Percentiles rank a stretch among this genome's conserved stretches.
These are phyloP conservation scores for Palythoa caribaeorum DNA, from an alignment of 92 coral and sea anemone species.

Conservation along the genomic window DNA sequence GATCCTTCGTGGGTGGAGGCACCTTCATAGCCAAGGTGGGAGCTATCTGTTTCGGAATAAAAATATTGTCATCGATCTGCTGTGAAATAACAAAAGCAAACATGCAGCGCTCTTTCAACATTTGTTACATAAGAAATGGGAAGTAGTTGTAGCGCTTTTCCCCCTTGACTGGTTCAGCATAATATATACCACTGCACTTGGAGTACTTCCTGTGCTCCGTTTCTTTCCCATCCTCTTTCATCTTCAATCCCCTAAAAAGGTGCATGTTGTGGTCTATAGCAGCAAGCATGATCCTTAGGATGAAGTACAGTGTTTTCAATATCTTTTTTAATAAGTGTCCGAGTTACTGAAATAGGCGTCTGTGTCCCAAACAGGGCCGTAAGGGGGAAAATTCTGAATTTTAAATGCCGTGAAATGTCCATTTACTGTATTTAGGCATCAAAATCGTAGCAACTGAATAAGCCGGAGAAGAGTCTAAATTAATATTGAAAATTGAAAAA, in stretches of 20 bases:
- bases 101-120: conserved; percentile 43
- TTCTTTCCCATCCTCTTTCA: conserved; percentile 35
- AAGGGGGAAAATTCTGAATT: too few relatives aligned
- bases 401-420: too few relatives aligned
- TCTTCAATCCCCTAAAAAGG: conserved; percentile 17
- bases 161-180: conserved; percentile 53
- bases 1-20: conserved; percentile 42
- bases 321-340: too few relatives aligned
- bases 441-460: too few relatives aligned
- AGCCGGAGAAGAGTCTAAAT: too few relatives aligned
- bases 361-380: too few relatives aligned
- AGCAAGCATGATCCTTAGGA: conserved; percentile 46
- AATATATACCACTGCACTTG: conserved; percentile 24
- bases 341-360: too few relatives aligned
- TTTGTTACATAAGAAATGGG: conserved; percentile 43
- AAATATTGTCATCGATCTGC: conserved; percentile 35
- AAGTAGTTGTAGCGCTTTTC: conserved; percentile 50
- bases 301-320: too few relatives aligned
- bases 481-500: too few relatives aligned
- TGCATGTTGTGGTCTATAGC: conserved; percentile 70
- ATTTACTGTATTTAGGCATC: too few relatives aligned
- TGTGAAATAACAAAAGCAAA: conserved; percentile 29
- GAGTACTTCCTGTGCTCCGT: conserved; percentile 54
- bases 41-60: conserved; percentile 54
- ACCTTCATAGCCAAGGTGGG: conserved; percentile 52